phyloP scores from a whole-genome alignment of 2,797 vertebrate species.

The Yasuhikotakia modesta region DNA sequence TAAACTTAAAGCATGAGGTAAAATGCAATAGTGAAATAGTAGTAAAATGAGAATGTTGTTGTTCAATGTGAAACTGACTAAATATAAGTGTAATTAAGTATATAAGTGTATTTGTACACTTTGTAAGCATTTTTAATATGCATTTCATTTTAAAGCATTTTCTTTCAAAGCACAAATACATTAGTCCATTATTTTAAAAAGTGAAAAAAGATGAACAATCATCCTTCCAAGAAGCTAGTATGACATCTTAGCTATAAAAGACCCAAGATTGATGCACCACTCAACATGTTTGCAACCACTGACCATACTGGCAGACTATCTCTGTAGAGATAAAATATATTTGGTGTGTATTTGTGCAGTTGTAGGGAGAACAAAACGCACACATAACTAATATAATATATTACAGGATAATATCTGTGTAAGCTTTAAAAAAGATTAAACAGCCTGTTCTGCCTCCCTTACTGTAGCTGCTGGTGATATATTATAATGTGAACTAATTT shows the following conservation, averaged over 20 bases:
- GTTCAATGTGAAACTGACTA: too few relatives aligned
- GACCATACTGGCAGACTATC: neutral
- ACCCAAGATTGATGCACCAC: slow-evolving; percentile 12
- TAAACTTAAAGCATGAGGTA: neutral
- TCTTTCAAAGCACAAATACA: neutral
- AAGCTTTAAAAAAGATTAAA: neutral
- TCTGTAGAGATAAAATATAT: neutral
- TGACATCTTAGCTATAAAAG: neutral
- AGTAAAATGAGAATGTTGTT: neutral
- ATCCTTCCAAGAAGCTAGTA: slow-evolving; percentile 14
- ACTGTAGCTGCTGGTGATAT: neutral
- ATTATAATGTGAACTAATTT: neutral
- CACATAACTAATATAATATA: neutral
- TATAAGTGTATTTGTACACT: neutral
- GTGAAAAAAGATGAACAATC: slow-evolving; percentile 8
- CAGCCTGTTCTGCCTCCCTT: neutral
- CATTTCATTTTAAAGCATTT: neutral
- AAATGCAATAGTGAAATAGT: neutral
- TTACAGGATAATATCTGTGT: neutral
- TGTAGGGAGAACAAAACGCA: neutral
- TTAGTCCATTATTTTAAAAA: neutral
- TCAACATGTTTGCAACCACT: neutral
- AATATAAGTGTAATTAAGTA: too few relatives aligned
- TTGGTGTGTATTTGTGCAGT: neutral
- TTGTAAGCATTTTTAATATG: neutral